Base-by-base conservation (phyloP, 1,140 invertebrate genomes). In the Spodoptera frugiperda region DNA sequence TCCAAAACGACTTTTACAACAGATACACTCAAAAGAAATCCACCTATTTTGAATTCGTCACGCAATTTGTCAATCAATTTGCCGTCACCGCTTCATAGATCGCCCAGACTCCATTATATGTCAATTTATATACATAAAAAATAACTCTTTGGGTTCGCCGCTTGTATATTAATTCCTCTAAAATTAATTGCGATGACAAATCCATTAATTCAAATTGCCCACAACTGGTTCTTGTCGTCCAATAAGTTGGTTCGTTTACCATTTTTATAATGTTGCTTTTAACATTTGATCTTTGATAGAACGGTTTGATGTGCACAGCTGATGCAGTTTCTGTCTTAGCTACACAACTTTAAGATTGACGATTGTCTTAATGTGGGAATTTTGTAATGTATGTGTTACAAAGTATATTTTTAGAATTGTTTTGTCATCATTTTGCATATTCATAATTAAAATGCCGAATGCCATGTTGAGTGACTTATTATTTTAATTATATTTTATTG, bases 111-210 rank as follows among this genome's bases (percentile, higher is more conserved):
- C 85, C 84, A 92, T 91, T 91, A 88, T 85, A 89, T 93, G 89
- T 92, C 90, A 92, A 92, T 91, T 93, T 91, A 78, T 80, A 81
- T 82, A 87, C 88, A 89, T 73, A 84, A 79, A 91, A 89, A 90
- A 83, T 70, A 67, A 79, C 81, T 86, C 87, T 89, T 89, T 91
- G 74, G 80, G 84, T 81, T 86, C 85, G 89, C 88, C 91, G 91
- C 87, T 86, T 88, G 91, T 85, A 82, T 90, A 91, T 93, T 91
- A 89, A 91, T 90, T 91, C 86, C 90, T 90, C 91, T 92, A 90
- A 91, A 92, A 89, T 91, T 92, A 93, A 93, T 92, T 91, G 86
- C 90, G 88, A 91, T 92, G 92, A 92, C 92, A 94, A 93, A 93
- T 93, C 87, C 89, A 92, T 92, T 93, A 90, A 90, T 89, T 90